Evolutionary conservation across 2,888 invertebrate genomes (phyloP), one percentile per base, ranked within the genome.

Genomic region (Rhorus exstirpatorius): DNA sequence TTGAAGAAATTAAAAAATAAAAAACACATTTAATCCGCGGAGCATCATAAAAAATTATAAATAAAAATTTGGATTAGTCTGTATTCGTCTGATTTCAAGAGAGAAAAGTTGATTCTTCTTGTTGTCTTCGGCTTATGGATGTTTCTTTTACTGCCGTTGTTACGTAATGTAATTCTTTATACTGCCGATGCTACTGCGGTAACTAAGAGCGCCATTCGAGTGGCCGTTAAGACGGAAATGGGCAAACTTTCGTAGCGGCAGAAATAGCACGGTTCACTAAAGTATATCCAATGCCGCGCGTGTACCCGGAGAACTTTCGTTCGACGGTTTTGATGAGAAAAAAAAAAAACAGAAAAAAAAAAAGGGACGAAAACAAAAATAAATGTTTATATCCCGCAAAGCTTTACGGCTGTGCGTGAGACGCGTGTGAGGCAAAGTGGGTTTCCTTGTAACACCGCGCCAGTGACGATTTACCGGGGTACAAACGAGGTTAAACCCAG

Each of bases 401-500:
- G 63, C 24, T 26, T 55, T 38, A 67, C 49, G 14, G 35, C 19
- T 53, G 60, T 53, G 70, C 68, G 53, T 71, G 79, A 79, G 71
- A 78, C 71, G 53, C 55, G 63, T 41, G 41, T 41, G 41, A 61
- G 49, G 78, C 75, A 85, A 86, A 87, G 86, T 86, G 86, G 84
- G 80, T 86, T 86, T 84, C 58, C 85, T 83, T 86, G 86, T 86
- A 87, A 85, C 78, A 74, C 58, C 17, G 61, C 49, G 26, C n/a
- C n/a, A n/a, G 67, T 71, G 79, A 74, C 74, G 82, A 82, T 85
- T 83, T 82, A 82, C 77, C 70, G 78, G 31, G 55, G 61, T 19
- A 41, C 55, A 78, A 51, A 79, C 74, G 26, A 55, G 60, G 74
- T 70, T 53, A 75, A 82, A 51, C 74, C 53, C 60, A 60, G 51